Base-by-base conservation (phyloP, 2,113 vertebrate species). In the Rhombomys opimus region DNA sequence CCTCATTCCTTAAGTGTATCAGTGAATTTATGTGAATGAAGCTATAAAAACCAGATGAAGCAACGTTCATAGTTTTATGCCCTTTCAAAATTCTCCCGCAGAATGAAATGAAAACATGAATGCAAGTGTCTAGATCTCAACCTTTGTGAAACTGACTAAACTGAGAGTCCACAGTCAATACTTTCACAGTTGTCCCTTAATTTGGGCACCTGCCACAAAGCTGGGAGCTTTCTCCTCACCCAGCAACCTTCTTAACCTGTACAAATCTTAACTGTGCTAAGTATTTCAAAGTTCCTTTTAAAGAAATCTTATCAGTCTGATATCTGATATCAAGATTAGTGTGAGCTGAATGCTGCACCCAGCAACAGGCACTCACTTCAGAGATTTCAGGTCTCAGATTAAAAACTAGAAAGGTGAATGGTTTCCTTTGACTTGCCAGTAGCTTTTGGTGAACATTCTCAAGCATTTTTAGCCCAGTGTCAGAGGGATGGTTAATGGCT, bases 401-500 rank as follows among this genome's bases (percentile, higher is more conserved):
- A 72, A 90, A 46, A 96, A 70, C 73, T 87, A 7, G 76, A 89
- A 46, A 91, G 57, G 46, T 38, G 35, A 73, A 68, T 54, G 41
- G 27, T n/a, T 12, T 41, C 57, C 86, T 92, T 89, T 54, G 63
- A 96, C 35, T 95, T 73, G 32, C 20, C 7, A 1, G 6, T 77
- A 10, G 46, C 27, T 87, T 73, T 92, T 65, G 22, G 2, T 27
- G 4, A 20, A 84, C 0, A 0, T 63, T 70, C 32, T 75, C 41
- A 25, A 32, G 38, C 12, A 22, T 91, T 94, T 95, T 46, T 13
- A 59, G 35, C 25, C 57, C 35, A 52, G 13, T 11, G 87, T 91
- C n/a, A 65, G 41, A 91, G 32, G 38, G 50, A 35, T 61, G 84
- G 90, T 96, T 97, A 72, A 78, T 41, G 78, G 89, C 76, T 96